Evolutionary conservation across 2,113 vertebrate genomes (phyloP).

Genomic region (Apaloderma vittatum): DNA sequence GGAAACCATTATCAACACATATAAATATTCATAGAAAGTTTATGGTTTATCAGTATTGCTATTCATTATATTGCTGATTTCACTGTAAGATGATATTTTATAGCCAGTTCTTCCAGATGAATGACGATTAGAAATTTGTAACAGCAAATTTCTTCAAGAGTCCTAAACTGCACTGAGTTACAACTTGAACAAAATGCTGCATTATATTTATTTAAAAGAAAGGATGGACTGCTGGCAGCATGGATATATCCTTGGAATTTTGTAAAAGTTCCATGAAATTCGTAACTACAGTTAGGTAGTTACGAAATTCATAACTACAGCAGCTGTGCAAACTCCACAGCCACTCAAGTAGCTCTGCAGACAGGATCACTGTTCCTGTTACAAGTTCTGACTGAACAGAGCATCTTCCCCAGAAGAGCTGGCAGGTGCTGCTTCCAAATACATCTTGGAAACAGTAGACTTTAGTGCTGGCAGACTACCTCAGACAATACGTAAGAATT

Average conservation of each 20-base stretch:
- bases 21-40: constrained; percentile 70
- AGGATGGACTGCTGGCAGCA: constrained; percentile 59
- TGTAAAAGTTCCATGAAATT: constrained; percentile 53
- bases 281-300: background rate
- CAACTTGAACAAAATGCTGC: constrained; percentile 53
- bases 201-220: constrained; percentile 53
- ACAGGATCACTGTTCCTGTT: background rate
- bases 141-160: constrained; percentile 58
- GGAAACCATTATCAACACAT: constrained; percentile 58
- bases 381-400: background rate
- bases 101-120: constrained; percentile 71
- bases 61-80: constrained; percentile 72
- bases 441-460: background rate
- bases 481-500: background rate
- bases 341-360: background rate
- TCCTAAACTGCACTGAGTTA: constrained; percentile 55
- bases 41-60: constrained; percentile 65
- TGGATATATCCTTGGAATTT: constrained; percentile 50
- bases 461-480: rapidly evolving
- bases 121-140: constrained; percentile 74
- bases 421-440: background rate
- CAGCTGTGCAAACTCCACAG: background rate
- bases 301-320: constrained; percentile 7
- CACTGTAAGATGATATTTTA: constrained; percentile 66
- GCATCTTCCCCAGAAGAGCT: background rate